Evolutionary conservation across 1,140 invertebrate species (phyloP).

Genomic region (Hylaeus volcanicus): DNA sequence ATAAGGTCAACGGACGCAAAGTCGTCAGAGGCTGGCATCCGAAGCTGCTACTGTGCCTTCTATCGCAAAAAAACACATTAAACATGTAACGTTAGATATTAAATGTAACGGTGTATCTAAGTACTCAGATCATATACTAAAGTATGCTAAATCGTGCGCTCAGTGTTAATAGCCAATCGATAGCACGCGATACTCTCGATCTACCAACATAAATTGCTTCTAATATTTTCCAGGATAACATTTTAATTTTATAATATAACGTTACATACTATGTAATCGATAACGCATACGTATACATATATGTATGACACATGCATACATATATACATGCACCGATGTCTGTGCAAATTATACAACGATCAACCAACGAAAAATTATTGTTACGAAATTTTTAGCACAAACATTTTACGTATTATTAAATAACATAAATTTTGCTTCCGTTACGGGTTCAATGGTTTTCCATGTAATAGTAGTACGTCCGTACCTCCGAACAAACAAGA

Average conservation of each 20-base stretch:
- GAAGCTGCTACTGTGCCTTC: constrained; percentile 79
- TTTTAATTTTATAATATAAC: constrained; percentile 2
- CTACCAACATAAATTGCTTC: neutral
- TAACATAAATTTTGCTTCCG: constrained; percentile 15
- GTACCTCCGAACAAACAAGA: constrained; percentile 23
- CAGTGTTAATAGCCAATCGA: neutral
- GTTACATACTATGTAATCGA: constrained; percentile 2
- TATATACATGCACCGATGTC: neutral
- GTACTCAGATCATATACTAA: constrained; percentile 6
- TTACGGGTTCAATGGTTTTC: constrained; percentile 25
- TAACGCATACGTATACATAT: neutral
- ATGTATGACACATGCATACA: neutral
- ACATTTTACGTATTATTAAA: neutral
- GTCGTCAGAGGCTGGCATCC: constrained; percentile 74
- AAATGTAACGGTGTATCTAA: constrained; percentile 10
- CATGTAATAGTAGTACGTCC: constrained; percentile 1
- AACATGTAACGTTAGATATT: constrained; percentile 31
- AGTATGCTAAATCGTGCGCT: neutral
- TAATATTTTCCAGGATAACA: neutral
- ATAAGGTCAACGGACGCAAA: constrained; percentile 77
- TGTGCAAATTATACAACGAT: neutral
- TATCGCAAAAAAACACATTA: constrained; percentile 65
- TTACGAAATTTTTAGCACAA: neutral
- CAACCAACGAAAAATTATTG: constrained; percentile 14
- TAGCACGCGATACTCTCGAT: neutral